Evolutionary conservation across 2,888 invertebrate species (phyloP), one percentile per base, ranked within the genome.

Genomic region (Zelleria hepariella): DNA sequence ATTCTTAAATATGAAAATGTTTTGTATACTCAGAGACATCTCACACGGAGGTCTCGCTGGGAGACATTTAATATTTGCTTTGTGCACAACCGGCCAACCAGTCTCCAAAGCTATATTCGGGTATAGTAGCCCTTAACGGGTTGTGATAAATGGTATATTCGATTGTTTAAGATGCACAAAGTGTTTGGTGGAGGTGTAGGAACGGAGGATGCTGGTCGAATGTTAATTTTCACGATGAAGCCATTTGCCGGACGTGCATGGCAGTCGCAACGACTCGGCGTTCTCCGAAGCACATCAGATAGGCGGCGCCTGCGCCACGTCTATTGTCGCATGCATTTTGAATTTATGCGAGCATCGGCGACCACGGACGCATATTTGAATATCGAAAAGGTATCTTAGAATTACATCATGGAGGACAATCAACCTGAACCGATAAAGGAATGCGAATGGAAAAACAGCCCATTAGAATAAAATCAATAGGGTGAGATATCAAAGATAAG

Each of bases 211-310:
- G 84, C 82, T 79, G 78, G 63, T 72, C 79, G 86, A 84, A 86
- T 86, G 79, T 84, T 84, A 85, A 86, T 86, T 80, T 82, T 70
- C 77, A 80, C 85, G 78, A 86, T 85, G 82, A 81, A 84, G 84
- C 80, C 83, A 86, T 86, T 80, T 72, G 73, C 69, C 67, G 77
- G 69, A 86, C 86, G 86, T 85, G 86, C 75, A 67, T 64, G 68
- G 82, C 66, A 70, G 70, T 64, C 74, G 66, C 76, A 84, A 85
- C 77, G 80, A 86, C 71, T 73, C 70, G 68, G 74, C 73, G 79
- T 76, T 86, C 84, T 82, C 81, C 72, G 74, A 82, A 85, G 70
- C 78, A 73, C 71, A 71, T 73, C 70, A 71, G 72, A 73, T 25
- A 47, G 70, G 72, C 51, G 58, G 69, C 49, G 51, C 55, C 51